Percentiles rank a stretch among this genome's conserved stretches.
These are phyloP conservation scores for Puffinus mauretanicus DNA, from an alignment of 2,113 vertebrate species.

Conservation along the genomic window DNA sequence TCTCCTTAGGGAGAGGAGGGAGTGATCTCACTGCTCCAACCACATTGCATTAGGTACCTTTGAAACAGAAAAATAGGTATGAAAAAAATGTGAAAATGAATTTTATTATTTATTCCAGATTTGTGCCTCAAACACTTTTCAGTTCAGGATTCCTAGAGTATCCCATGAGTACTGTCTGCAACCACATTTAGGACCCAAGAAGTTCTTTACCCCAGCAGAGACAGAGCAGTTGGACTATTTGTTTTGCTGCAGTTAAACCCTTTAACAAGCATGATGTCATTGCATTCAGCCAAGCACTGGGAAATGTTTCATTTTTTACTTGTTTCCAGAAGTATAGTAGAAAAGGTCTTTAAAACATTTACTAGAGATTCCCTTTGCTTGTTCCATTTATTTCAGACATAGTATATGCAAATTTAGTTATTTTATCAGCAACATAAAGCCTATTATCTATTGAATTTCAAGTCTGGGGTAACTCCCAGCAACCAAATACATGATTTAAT, in stretches of 20 bases:
- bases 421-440: neutral
- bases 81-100: neutral
- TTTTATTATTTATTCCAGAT: neutral
- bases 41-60: neutral
- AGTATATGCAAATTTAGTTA: constrained; percentile 30
- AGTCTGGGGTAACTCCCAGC: constrained; percentile 50
- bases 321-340: neutral
- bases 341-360: neutral
- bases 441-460: constrained; percentile 28
- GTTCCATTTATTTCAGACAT: neutral
- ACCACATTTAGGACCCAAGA: neutral
- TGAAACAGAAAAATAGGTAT: neutral
- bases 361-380: neutral
- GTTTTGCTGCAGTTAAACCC: neutral
- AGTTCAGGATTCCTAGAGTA: neutral
- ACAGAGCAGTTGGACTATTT: neutral
- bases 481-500: constrained; percentile 45
- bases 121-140: neutral
- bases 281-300: neutral
- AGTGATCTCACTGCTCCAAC: neutral
- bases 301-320: neutral
- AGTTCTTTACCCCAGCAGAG: neutral
- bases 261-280: neutral
- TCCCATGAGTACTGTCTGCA: neutral
- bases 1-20: neutral